Conservation (phyloP, 2,888 invertebrate species). For the Lepidonotus clava region DNA sequence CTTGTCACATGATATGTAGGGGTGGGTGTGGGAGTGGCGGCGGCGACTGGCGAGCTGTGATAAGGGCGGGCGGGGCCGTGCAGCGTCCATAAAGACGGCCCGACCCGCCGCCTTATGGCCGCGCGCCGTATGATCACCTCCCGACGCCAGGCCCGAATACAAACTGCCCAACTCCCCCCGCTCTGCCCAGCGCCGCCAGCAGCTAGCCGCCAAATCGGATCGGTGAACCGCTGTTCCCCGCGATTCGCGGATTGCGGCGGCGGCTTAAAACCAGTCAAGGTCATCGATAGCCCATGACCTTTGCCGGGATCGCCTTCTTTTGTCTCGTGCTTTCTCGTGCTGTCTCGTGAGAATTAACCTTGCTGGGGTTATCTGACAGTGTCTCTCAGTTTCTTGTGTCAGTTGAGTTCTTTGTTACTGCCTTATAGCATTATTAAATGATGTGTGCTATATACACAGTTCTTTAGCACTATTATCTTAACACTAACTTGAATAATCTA, state of each 20-base stretch:
- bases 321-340: constrained; percentile 15
- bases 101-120: neutral
- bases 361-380: no score
- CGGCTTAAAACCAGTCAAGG: constrained; percentile 34
- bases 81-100: constrained; percentile 15
- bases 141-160: neutral
- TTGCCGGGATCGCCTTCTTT: neutral
- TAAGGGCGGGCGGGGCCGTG: constrained; percentile 2
- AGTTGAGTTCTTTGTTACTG: no score
- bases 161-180: constrained; percentile 36
- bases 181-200: no score
- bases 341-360: no score
- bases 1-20: constrained; percentile 49
- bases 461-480: no score
- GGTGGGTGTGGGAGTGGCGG: constrained; percentile 28
- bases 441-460: no score
- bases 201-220: constrained; percentile 49
- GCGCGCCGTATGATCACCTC: constrained; percentile 37
- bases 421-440: no score
- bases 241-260: constrained; percentile 23
- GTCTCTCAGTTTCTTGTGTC: no score
- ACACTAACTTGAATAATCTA: no score
- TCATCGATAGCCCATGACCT: constrained; percentile 26
- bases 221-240: constrained; percentile 32
- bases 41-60: constrained; percentile 17